Conservation (phyloP, 2,797 vertebrate species). For the Acipenser ruthenus region DNA sequence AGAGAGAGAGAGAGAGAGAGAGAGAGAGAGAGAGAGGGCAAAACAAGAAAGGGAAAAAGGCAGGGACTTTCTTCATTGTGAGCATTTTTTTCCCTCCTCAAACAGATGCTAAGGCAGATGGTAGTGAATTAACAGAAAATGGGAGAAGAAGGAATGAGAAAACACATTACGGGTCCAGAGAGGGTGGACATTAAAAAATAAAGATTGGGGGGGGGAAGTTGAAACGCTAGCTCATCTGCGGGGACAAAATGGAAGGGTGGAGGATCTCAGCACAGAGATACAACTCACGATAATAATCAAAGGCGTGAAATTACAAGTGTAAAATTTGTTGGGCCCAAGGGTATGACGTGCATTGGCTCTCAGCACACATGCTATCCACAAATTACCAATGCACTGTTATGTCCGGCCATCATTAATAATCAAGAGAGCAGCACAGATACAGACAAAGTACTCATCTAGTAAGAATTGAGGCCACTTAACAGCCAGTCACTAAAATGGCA, state of each 20-base stretch:
- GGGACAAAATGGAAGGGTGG: conserved; percentile 49
- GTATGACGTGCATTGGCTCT: conserved; percentile 37
- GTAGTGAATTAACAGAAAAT: conserved; percentile 97
- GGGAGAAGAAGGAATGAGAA: conserved; percentile 93
- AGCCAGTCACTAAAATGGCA: conserved; percentile 69
- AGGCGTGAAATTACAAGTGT: conserved; percentile 99
- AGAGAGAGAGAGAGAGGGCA: conserved; percentile 62
- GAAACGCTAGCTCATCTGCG: conserved; percentile 95
- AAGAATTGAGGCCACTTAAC: conserved; percentile 70
- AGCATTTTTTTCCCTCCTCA: conserved; percentile 74
- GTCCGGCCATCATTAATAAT: conserved; percentile 89
- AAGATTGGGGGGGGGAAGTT: conserved; percentile 72
- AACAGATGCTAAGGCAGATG: conserved; percentile 99
- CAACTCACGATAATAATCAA: conserved; percentile 94
- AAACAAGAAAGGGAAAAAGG: conserved; percentile 38
- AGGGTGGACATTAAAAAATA: conserved; percentile 99
- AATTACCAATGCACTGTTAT: conserved; percentile 79
- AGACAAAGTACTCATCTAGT: conserved; percentile 61
- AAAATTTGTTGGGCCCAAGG: conserved; percentile 97
- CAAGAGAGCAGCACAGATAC: conserved; percentile 62
- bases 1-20: conserved; percentile 53
- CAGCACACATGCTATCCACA: conserved; percentile 64
- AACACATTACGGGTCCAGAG: conserved; percentile 97
- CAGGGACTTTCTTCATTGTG: conserved; percentile 62
- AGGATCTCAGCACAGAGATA: conserved; percentile 60